These are phyloP conservation scores for Archaeoteleia sp. DNA, from an alignment of 2,888 invertebrate species.

Conservation along the genomic window DNA sequence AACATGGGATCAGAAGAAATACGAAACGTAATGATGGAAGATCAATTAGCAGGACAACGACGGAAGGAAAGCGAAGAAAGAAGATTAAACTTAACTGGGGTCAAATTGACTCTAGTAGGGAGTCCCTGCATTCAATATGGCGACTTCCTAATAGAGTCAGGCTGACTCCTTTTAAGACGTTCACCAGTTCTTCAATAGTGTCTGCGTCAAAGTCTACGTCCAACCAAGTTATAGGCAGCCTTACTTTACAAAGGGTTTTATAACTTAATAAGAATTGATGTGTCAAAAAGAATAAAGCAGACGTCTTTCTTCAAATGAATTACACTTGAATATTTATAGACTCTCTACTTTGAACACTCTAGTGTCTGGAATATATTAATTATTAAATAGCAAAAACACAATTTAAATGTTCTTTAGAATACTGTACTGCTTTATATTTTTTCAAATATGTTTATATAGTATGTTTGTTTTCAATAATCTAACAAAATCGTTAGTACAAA, in stretches of 20 bases:
- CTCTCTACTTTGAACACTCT: no score
- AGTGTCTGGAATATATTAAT: not conserved
- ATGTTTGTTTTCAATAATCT: not conserved
- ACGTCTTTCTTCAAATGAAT: not conserved
- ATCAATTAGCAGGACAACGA: slow-evolving; percentile 6
- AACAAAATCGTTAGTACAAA: no score
- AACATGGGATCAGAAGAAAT: slow-evolving; percentile 11
- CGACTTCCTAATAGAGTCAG: slow-evolving; percentile 99
- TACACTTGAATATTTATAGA: not conserved
- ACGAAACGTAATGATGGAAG: slow-evolving; percentile 13
- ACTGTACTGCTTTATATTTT: no score
- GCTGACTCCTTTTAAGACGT: slow-evolving; percentile 91
- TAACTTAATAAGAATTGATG: slow-evolving; percentile 28
- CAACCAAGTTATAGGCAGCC: slow-evolving; percentile 41
- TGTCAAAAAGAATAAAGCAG: not conserved
- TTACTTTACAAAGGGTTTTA: slow-evolving; percentile 47
- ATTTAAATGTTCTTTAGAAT: no score
- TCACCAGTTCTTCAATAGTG: slow-evolving; percentile 72
- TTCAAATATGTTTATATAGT: not conserved
- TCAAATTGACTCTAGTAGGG: slow-evolving; percentile 99
- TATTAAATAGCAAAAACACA: no score
- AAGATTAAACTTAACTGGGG: slow-evolving; percentile 83
- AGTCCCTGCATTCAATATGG: slow-evolving; percentile 88
- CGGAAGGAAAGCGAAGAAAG: slow-evolving; percentile 60
- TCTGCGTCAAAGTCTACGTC: slow-evolving; percentile 48